Evolutionary conservation across 2,888 invertebrate genomes (phyloP).

Genomic region (Mimachlamys varia): DNA sequence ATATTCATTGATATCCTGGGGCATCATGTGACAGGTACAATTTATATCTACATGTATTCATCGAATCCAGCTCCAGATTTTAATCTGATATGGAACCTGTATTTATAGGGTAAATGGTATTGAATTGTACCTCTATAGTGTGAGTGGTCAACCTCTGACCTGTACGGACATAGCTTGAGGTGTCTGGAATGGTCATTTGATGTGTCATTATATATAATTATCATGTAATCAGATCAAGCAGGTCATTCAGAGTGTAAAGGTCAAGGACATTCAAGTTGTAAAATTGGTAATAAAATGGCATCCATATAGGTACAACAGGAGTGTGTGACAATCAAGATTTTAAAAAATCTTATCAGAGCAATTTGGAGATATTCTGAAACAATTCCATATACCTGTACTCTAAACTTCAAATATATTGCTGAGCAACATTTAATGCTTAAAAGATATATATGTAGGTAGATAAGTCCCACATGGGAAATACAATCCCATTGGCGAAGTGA

Average conservation of each 20-base stretch:
- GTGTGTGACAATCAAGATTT: too few relatives aligned
- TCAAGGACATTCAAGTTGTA: not conserved
- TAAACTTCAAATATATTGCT: too few relatives aligned
- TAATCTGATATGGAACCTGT: not conserved
- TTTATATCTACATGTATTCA: not conserved
- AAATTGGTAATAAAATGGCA: too few relatives aligned
- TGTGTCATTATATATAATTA: slow-evolving; percentile 25
- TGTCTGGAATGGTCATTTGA: not conserved
- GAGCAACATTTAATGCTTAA: too few relatives aligned
- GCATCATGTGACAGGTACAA: not conserved
- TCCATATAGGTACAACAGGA: too few relatives aligned
- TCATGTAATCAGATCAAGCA: slow-evolving; percentile 28
- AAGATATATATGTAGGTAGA: too few relatives aligned
- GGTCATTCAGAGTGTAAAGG: not conserved
- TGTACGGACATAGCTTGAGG: not conserved
- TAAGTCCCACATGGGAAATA: too few relatives aligned
- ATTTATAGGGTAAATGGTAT: not conserved
- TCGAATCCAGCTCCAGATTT: slow-evolving; percentile 1
- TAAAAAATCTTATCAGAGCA: too few relatives aligned
- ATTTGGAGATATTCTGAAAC: too few relatives aligned
- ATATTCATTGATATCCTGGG: not conserved
- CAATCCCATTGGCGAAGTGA: too few relatives aligned
- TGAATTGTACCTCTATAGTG: not conserved
- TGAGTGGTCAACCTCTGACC: not conserved
- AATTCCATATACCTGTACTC: too few relatives aligned